Conservation (phyloP, 1,140 invertebrate genomes). For the Formica exsecta region DNA sequence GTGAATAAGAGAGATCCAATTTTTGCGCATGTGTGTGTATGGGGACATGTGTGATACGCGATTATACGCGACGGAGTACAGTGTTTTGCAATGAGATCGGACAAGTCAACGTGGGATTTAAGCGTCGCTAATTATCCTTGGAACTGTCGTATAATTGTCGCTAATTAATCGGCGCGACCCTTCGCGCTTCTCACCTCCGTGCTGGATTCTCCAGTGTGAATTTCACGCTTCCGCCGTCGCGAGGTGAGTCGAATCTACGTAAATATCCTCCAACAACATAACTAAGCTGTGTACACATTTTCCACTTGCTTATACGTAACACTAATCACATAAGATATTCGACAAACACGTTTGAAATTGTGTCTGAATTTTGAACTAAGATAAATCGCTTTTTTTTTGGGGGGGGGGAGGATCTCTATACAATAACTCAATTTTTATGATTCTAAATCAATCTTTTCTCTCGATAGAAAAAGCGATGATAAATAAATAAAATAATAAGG, state of each 20-base stretch:
- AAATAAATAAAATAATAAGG: neutral
- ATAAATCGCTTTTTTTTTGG: conserved; percentile 18
- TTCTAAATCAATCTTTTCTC: neutral
- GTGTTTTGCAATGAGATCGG: conserved; percentile 21
- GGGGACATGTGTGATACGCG: neutral
- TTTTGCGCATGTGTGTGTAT: neutral
- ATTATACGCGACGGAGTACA: neutral
- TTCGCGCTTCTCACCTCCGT: neutral
- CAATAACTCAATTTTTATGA: conserved; percentile 4
- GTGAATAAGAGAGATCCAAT: conserved; percentile 28
- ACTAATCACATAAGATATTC: conserved; percentile 17
- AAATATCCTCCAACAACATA: conserved; percentile 26
- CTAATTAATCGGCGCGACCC: conserved; percentile 50
- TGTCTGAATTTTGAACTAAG: neutral
- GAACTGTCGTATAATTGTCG: conserved; percentile 32
- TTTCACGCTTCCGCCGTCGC: conserved; percentile 16
- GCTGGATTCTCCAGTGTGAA: neutral
- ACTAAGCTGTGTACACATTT: neutral
- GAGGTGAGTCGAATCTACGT: conserved; percentile 28
- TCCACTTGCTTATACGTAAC: neutral
- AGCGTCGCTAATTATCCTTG: conserved; percentile 52
- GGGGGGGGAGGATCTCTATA: neutral
- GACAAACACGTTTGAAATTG: conserved; percentile 1
- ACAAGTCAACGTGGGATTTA: conserved; percentile 34
- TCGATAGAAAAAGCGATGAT: neutral